Evolutionary conservation across 2,888 invertebrate genomes (phyloP), one percentile per base, ranked within the genome.

Genomic region (Orthosia incerta): DNA sequence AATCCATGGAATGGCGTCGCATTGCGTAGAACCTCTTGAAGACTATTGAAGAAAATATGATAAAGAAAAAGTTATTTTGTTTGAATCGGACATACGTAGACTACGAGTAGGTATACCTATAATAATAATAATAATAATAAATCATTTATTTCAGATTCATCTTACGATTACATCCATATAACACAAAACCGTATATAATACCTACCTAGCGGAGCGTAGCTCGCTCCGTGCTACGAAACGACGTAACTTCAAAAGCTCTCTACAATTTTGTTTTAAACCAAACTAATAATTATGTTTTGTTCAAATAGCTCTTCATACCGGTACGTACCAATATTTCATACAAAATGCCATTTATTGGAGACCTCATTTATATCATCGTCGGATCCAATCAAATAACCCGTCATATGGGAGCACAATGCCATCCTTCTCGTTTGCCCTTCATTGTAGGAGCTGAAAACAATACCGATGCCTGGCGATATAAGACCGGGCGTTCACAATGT

Each of bases 401-500:
- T 61, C 57, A 51, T 57, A 18, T 64, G 69, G 48, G 48, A 50
- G 56, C 62, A 74, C 79, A 83, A 70, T 73, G 69, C 59, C 50
- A 63, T 60, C 56, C 74, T 70, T 70, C 67, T 79, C 74, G 70
- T 39, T 26, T 18, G 12, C 15, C 55, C 12, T 16, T 45, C 66
- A 82, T 73, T 82, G 73, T 80, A 20, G 67, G 46, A 15, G 31
- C 45, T 65, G 73, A 13, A 82, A 67, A 80, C 79, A 83, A 80
- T 56, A 69, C 48, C 45, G 18, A 46, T 20, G 59, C 48, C 71
- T 18, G 51, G 48, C 78, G 57, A 63, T 65, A 64, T 64, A 57
- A 70, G 55, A 39, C 56, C 61, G 59, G 16, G 16, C 53, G 50
- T 55, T 74, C 65, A 51, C 56, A 55, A 68, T 75, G 39, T 48